phyloP scores from a whole-genome alignment of 92 coral and sea anemone genomes.

The Parazoanthus atlanticus region DNA sequence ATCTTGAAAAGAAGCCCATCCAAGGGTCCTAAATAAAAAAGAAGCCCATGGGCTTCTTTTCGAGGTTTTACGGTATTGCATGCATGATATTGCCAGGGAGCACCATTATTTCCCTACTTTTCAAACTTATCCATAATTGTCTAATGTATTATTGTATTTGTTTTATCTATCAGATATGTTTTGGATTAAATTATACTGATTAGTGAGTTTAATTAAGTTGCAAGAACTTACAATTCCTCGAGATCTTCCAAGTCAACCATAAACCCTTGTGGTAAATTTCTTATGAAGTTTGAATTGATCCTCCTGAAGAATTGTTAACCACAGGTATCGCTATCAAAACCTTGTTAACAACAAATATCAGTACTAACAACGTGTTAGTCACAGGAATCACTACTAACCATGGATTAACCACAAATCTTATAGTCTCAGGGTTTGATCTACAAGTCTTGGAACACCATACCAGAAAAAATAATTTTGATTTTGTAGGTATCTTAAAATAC shows the following conservation, averaged over 20 bases:
- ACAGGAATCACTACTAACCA: neutral
- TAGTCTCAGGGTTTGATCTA: no score
- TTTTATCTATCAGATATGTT: neutral
- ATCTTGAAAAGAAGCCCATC: no score
- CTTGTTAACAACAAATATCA: neutral
- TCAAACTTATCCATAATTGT: neutral
- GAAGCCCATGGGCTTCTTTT: no score
- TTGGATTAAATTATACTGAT: neutral
- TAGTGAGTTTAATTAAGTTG: neutral
- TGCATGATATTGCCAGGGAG: no score
- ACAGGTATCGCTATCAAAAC: no score
- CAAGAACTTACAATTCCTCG: conserved; percentile 36
- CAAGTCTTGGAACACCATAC: no score
- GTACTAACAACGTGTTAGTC: neutral
- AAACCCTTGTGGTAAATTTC: conserved; percentile 11
- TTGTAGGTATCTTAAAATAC: no score
- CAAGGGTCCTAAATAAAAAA: no score
- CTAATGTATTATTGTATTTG: no score
- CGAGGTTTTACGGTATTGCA: no score
- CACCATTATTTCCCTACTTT: neutral
- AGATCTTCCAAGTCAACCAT: conserved; percentile 21
- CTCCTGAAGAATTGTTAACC: conserved; percentile 19
- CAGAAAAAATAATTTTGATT: no score
- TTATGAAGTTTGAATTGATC: conserved; percentile 33
- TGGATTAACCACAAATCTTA: neutral